These are phyloP conservation scores for Sebastes schlegelii DNA, from an alignment of 2,113 vertebrate species.

Conservation along the genomic window DNA sequence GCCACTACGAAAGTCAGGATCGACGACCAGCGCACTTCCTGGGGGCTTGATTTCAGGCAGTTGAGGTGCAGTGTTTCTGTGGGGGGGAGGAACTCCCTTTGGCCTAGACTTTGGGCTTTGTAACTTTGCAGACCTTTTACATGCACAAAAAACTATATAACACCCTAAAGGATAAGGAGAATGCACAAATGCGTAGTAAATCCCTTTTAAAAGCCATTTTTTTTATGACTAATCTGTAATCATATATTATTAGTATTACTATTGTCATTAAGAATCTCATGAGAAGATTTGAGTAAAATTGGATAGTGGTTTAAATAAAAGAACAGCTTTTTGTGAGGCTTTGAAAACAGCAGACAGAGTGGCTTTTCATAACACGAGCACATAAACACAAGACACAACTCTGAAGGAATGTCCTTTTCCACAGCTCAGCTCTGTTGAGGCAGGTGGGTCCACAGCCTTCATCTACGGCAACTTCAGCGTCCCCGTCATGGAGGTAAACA, in stretches of 20 bases:
- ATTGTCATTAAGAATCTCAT: background rate
- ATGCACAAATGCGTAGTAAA: no score
- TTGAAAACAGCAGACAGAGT: constrained; percentile 32
- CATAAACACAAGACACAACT: constrained; percentile 53
- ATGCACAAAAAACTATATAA: no score
- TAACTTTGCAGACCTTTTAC: no score
- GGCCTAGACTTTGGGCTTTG: no score
- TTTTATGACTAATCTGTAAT: background rate
- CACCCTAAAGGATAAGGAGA: no score
- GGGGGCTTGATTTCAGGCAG: no score
- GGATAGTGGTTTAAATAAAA: background rate
- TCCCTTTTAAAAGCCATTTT: background rate
- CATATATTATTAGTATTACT: background rate
- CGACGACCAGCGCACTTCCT: no score
- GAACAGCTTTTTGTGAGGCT: constrained; percentile 13
- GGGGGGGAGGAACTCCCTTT: no score
- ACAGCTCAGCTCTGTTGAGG: constrained; percentile 92
- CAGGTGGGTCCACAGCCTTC: constrained; percentile 93
- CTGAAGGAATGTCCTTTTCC: constrained; percentile 69
- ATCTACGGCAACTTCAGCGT: constrained; percentile 93
- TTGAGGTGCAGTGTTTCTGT: no score
- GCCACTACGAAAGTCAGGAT: no score
- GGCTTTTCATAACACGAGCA: constrained; percentile 37
- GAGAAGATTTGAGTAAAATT: constrained; percentile 1
- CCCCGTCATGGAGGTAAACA: constrained; percentile 90